Base-by-base conservation (phyloP, 2,113 vertebrate genomes). In the Garra rufa region DNA sequence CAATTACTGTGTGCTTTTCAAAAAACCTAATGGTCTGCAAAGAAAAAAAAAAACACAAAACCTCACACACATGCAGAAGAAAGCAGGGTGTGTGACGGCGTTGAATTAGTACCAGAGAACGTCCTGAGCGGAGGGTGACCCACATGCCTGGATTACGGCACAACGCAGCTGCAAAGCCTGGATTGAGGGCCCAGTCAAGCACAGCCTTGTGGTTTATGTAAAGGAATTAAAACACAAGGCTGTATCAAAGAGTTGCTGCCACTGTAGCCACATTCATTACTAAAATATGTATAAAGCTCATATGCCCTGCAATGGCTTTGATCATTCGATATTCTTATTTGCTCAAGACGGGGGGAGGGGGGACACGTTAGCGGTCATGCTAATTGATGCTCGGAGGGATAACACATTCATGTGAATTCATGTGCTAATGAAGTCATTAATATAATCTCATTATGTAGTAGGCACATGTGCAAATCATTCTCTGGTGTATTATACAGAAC, bases 121-220 rank as follows among this genome's bases (percentile, higher is more conserved):
- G 83, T 82, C 24, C 30, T 78, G 85, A 48, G 24, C 83, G 84
- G 81, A 74, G 24, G 48, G 87, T 92, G 92, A 93, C 91, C 92
- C 93, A 92, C 87, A 94, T 91, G 90, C 73, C 84, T 83, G 91
- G 88, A 93, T 92, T 91, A 92, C 85, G 89, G 84, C 78, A 84
- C 77, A 0, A 76, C 84, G 83, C 91, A 93, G 93, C 93, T 92
- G 91, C 89, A 87, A 89, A 79, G 73, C 76, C 21, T 81, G 74
- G 87, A 77, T 88, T 89, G 77, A 79, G 46, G 59, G 71, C 74
- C 83, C 87, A 86, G 87, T 87, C 82, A 55, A 88, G 88, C 91
- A 74, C 86, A 88, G 75, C 85, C 87, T 89, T 87, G 79, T 90
- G n/a, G 89, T 88, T 93, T 91, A 92, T 89, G 88, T 88, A 88